Evolutionary conservation across 2,113 vertebrate genomes (phyloP), one percentile per base, ranked within the genome.

Genomic region (Noctilio leporinus): DNA sequence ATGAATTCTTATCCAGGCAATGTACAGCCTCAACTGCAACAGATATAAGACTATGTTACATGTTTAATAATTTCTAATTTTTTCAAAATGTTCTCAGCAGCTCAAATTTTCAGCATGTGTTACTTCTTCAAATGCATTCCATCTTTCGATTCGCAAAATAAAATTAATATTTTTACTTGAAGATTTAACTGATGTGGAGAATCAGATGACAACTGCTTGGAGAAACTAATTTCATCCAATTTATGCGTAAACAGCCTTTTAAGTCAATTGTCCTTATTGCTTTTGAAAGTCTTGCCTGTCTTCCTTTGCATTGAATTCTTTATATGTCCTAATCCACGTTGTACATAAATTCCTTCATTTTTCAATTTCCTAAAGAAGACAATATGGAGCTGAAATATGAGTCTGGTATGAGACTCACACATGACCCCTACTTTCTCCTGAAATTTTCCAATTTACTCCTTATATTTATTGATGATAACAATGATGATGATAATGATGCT

Each of bases 51-150:
- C 43, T 76, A 7, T 89, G 26, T 40, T 53, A 51, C 83, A 15
- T 95, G 88, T 91, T 94, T 96, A 94, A 86, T 93, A 89, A 93
- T 93, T 89, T 80, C 47, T 92, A 90, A 80, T 72, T 92, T 30
- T 86, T 70, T 65, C 43, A 59, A 83, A 97, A 77, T 38, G n/a
- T 80, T 86, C 45, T 43, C 94, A 86, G 78, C 38, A 80, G 64
- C 80, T 89, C 92, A 89, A 67, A 94, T 94, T 93, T 82, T 67
- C 10, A 26, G 45, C 80, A 96, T 83, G 51, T 65, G 57, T 89
- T 87, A 49, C 84, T 82, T 85, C 64, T 89, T 94, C 94, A 77
- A 88, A 93, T 30, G 67, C 24, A 91, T 64, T 38, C 49, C 15
- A 67, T 59, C 38, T 91, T 96, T 87, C 70, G 49, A 77, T 51